These are phyloP conservation scores for Enteromius paludinosus DNA, from an alignment of 2,797 vertebrate species.

Conservation along the genomic window DNA sequence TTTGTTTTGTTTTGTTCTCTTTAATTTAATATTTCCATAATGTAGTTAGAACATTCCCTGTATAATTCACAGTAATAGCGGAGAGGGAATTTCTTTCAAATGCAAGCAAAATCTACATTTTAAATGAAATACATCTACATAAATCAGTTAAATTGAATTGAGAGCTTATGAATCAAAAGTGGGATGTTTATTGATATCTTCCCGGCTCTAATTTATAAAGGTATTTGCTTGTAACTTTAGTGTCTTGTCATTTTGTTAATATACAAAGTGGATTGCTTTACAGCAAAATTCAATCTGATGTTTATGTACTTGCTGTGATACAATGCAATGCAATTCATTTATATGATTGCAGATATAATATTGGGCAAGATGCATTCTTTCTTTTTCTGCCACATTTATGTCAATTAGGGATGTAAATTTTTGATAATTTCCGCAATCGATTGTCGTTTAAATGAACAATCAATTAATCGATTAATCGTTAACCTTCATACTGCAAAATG, in stretches of 20 bases:
- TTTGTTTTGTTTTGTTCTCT: background rate
- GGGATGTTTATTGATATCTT: background rate
- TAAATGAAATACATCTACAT: background rate
- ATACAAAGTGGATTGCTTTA: conserved; percentile 1
- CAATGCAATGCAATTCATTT: background rate
- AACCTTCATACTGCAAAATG: no score
- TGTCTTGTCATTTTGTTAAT: background rate
- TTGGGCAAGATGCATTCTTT: background rate
- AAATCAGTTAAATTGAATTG: background rate
- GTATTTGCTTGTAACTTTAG: background rate
- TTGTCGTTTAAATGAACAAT: no score
- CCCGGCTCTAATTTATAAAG: background rate
- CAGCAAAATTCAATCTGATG: background rate
- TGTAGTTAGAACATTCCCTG: background rate
- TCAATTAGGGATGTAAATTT: background rate
- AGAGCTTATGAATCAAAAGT: background rate
- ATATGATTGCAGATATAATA: background rate
- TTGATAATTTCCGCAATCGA: no score
- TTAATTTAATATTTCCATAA: background rate
- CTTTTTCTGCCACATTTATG: background rate
- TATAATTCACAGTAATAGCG: background rate
- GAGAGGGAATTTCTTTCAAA: background rate
- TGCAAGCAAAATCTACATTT: background rate
- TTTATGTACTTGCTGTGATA: background rate
- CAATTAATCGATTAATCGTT: no score